Percentiles rank a stretch among this genome's conserved stretches.
phyloP scores from a whole-genome alignment of 2,113 vertebrate species.

The Cichladusa arquata region DNA sequence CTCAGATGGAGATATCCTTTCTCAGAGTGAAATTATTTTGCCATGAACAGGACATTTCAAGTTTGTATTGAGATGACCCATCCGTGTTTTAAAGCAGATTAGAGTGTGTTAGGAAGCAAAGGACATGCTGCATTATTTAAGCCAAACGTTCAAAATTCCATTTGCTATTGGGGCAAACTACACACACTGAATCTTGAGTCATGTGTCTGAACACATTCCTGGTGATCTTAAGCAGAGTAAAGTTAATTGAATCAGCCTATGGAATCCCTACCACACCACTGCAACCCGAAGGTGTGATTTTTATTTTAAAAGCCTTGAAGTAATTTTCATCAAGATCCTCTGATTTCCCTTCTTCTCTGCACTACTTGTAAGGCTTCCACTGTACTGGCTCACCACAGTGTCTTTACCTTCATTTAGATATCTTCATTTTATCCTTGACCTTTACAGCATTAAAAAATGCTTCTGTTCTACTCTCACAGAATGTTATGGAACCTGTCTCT shows the following conservation, averaged over 20 bases:
- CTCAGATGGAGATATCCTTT: not conserved
- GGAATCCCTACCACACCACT: not conserved
- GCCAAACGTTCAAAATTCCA: slow-evolving; percentile 35
- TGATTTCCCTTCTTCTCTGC: not conserved
- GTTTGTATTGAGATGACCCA: not conserved
- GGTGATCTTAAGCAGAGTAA: not conserved
- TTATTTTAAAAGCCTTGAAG: not conserved
- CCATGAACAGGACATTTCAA: not conserved
- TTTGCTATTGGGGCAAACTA: not conserved
- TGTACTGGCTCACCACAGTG: not conserved
- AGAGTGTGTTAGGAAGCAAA: not conserved
- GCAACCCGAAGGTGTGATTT: not conserved
- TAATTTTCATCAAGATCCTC: not conserved
- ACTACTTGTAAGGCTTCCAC: not conserved
- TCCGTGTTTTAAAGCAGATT: slow-evolving; percentile 8
- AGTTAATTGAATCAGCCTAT: not conserved
- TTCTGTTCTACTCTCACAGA: not conserved
- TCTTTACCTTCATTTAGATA: not conserved
- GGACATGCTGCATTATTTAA: not conserved
- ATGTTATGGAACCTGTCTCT: not conserved
- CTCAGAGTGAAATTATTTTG: not conserved
- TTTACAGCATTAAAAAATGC: not conserved
- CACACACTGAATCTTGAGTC: not conserved
- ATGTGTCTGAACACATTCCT: not conserved
- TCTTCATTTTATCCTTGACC: not conserved